Evolutionary conservation across 2,888 invertebrate genomes (phyloP), one percentile per base, ranked within the genome.

Genomic region (Noctua pronuba): DNA sequence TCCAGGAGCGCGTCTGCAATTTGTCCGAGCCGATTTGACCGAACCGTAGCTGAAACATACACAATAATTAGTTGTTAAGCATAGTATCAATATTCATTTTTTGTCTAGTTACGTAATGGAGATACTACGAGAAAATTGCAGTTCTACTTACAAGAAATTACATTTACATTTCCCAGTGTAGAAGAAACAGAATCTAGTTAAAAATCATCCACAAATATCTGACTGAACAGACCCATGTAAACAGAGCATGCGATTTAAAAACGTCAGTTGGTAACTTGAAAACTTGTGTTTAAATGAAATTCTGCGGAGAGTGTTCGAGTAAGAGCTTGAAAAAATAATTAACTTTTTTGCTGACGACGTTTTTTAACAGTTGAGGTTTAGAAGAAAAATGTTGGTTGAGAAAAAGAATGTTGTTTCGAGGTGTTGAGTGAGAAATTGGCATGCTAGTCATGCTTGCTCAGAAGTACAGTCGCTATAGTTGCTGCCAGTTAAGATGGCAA

Each of bases 251-350:
- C 87, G 82, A 88, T 88, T 91, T 90, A 82, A 88, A 89, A 90
- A 89, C 77, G 85, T 83, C 86, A 87, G 80, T 80, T 75, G n/a
- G 68, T 72, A 85, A 85, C 73, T 75, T 64, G 67, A 80, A 64
- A 83, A 70, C 78, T 85, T 74, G 77, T 75, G 83, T 68, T 87
- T 77, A 86, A 91, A 91, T 91, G 86, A 90, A 91, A 90, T 89
- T 89, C 90, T 89, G 89, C 75, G 89, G 89, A 67, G 46, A 79
- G 82, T 55, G 75, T 74, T 80, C 72, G 73, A 88, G 75, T 55
- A 62, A 11, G 44, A 79, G 74, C 67, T 82, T 75, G 72, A 84
- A 86, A 86, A 88, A 88, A 87, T 83, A 87, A 87, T 72, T 66
- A 76, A 79, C 77, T 82, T 86, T 83, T 86, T 79, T 76, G 72